phyloP scores from a whole-genome alignment of 2,113 vertebrate genomes.

The Ophthalmolycus amberensis region DNA sequence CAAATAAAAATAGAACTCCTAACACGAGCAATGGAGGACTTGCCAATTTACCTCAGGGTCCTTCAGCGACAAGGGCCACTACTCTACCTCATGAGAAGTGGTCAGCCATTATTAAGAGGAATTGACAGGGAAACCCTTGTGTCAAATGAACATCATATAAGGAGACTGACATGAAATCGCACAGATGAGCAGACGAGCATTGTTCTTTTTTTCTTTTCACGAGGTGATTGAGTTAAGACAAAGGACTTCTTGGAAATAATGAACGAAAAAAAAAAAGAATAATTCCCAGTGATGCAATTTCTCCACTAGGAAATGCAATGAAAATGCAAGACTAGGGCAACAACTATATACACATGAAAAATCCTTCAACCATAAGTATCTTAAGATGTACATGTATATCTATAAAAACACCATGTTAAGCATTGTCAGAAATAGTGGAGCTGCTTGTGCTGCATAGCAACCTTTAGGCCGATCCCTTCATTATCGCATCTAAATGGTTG shows the following conservation, averaged over 20 bases:
- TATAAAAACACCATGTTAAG: conserved; percentile 21
- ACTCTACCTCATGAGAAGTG: conserved; percentile 62
- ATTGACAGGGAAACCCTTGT: conserved; percentile 56
- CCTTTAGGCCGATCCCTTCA: conserved; percentile 41
- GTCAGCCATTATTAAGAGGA: conserved; percentile 61
- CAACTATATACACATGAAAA: conserved; percentile 14
- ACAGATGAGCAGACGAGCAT: conserved; percentile 3
- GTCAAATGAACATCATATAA: conserved; percentile 65
- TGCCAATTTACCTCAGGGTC: conserved; percentile 62
- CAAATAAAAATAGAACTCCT: conserved; percentile 70
- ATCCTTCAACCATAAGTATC: conserved; percentile 5
- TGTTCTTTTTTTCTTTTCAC: conserved; percentile 28
- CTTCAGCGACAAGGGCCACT: conserved; percentile 69
- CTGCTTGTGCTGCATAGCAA: conserved; percentile 21
- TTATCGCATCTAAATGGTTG: conserved; percentile 68
- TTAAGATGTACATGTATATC: conserved; percentile 16
- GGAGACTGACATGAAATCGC: conserved; percentile 38
- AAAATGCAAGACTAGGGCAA: conserved; percentile 49
- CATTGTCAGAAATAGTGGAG: conserved; percentile 12
- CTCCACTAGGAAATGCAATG: conserved; percentile 30
- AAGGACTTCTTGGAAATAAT: conserved; percentile 41
- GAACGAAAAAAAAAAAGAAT: conserved; percentile 15
- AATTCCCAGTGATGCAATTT: conserved; percentile 47
- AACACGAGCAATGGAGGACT: conserved; percentile 47
- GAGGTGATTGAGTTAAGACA: conserved; percentile 20